Conservation (phyloP, 2,888 invertebrate species). For the Ophion slaviceki region DNA sequence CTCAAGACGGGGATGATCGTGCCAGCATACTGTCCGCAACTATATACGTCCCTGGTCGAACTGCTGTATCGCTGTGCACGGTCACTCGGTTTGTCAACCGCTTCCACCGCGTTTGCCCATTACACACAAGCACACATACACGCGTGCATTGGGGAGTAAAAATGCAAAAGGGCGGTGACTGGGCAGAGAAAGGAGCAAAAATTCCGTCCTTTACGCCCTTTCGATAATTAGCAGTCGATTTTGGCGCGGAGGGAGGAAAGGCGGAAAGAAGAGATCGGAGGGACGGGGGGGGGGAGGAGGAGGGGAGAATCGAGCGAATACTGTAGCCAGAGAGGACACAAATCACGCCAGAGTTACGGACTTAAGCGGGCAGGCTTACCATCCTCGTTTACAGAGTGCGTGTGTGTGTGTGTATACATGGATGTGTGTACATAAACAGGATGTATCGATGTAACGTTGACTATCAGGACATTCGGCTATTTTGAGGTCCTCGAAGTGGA, state of each 20-base stretch:
- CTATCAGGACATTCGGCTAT: background rate
- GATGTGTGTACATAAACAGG: background rate
- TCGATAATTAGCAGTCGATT: background rate
- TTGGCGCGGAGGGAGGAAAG: background rate
- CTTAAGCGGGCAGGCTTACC: slow-evolving; percentile 80
- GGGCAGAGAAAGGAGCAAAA: background rate
- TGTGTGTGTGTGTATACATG: slow-evolving; percentile 9
- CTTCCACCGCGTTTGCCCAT: slow-evolving; percentile 28
- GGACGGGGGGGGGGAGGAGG: background rate
- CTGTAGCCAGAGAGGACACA: slow-evolving; percentile 75
- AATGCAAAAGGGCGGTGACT: background rate
- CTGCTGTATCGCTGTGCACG: slow-evolving; percentile 7
- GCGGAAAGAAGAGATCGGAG: slow-evolving; percentile 17
- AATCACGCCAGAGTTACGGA: slow-evolving; percentile 82
- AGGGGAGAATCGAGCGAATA: slow-evolving; percentile 55
- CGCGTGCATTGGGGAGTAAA: background rate
- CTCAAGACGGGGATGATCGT: slow-evolving; percentile 50
- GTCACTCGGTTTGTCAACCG: slow-evolving; percentile 38
- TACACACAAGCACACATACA: slow-evolving; percentile 5
- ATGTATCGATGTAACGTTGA: background rate
- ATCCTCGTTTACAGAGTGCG: slow-evolving; percentile 31
- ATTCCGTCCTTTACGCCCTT: background rate
- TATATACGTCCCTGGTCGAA: background rate
- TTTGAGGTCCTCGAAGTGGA: background rate
- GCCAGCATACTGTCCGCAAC: slow-evolving; percentile 56